Base-by-base conservation (phyloP, 2,113 vertebrate genomes). In the Aegotheles bennettii region DNA sequence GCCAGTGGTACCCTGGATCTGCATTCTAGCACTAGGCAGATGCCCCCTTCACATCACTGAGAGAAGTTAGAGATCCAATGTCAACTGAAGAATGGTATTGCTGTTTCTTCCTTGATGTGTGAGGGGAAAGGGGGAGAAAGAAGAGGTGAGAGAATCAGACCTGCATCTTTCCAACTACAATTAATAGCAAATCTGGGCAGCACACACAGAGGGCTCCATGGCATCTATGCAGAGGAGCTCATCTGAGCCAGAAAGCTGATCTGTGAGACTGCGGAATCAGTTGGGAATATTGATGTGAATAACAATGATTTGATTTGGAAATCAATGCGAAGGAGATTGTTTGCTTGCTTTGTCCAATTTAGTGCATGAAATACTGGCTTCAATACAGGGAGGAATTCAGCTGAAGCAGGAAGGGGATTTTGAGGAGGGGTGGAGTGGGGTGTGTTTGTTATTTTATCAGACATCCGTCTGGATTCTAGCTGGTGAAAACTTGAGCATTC, bases 271-370 rank as follows among this genome's bases (percentile, higher is more conserved):
- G 29, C 13, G 60, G 51, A 81, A 82, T 77, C 86, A 48, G 31
- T 70, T 82, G 48, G 74, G 80, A 84, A 80, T 87, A 93, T 51
- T 74, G 85, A 96, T 61, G 92, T 47, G 85, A 95, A 89, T 81
- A 53, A 42, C 85, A 93, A 71, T 35, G n/a, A 94, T 93, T 95
- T 84, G 54, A 95, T 94, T 88, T 94, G 84, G 73, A 97, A 96
- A 96, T 94, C 96, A 77, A 76, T 92, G 87, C 1, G 6, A 82
- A 76, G 68, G 61, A 84, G 86, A 90, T 63, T 57, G 74, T 74
- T 45, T 51, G 81, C 85, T 56, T 53, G 87, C 79, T 97, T 93
- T 96, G 74, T 94, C 82, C 76, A 80, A 77, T 94, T 87, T 83
- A 92, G 82, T 28, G 83, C 69, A 51, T 91, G 60, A 84, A 94